phyloP scores from a whole-genome alignment of 64 coral and sea anemone genomes.

The Stylophora pistillata region DNA sequence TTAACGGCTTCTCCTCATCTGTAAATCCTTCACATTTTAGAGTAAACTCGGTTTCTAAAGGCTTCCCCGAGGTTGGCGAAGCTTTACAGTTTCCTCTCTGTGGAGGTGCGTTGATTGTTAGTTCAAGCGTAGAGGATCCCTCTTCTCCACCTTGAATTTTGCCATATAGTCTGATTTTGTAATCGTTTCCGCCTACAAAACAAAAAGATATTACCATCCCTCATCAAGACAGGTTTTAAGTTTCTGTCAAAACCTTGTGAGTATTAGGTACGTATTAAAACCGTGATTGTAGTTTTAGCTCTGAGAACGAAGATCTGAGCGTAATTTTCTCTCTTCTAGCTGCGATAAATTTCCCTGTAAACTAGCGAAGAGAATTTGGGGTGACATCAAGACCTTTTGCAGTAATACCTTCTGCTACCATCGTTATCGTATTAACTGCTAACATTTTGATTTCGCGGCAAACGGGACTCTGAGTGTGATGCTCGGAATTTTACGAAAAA shows the following conservation, averaged over 20 bases:
- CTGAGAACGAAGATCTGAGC: no score
- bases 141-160: background rate
- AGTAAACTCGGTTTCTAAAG: background rate
- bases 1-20: conserved; percentile 17
- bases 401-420: no score
- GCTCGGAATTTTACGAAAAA: no score
- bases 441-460: background rate
- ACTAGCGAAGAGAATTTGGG: no score
- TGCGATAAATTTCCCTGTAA: no score
- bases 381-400: no score
- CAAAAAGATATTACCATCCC: background rate
- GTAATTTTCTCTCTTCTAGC: no score
- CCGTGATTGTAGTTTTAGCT: no score
- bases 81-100: background rate
- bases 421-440: no score
- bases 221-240: background rate
- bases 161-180: conserved; percentile 4
- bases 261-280: no score
- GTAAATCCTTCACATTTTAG: conserved; percentile 1
- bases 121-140: background rate
- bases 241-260: no score
- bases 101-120: background rate
- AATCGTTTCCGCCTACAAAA: background rate
- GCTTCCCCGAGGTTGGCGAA: background rate
- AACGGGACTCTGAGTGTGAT: no score